A percentile compares a stretch with the other conserved stretches of the same genome.
Conservation (phyloP, 1,140 invertebrate genomes). For the Drosophila orosa region DNA sequence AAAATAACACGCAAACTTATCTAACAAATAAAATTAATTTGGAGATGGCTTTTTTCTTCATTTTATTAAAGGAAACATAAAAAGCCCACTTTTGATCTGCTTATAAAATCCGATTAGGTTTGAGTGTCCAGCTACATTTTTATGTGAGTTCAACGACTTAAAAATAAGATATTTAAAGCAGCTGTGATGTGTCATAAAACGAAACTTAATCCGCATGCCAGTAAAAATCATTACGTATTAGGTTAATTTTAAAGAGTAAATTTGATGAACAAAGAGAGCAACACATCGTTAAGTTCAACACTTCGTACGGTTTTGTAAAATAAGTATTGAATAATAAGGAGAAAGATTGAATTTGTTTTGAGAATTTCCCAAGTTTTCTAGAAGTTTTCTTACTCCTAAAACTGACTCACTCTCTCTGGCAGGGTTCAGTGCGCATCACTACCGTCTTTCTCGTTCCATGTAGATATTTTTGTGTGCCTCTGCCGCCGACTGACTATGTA, state of each 20-base stretch:
- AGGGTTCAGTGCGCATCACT: slow-evolving; percentile 22
- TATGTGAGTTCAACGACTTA: neutral
- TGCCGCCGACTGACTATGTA: neutral
- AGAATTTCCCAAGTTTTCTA: neutral
- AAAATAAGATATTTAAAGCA: neutral
- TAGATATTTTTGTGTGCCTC: neutral
- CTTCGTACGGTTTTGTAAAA: neutral
- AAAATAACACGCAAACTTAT: neutral
- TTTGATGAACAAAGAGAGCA: neutral
- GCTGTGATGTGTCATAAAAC: neutral
- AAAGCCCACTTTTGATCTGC: neutral
- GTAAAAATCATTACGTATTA: neutral
- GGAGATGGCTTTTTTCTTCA: neutral
- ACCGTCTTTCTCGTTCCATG: neutral
- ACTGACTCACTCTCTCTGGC: neutral
- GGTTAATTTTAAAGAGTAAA: neutral
- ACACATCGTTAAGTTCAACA: neutral
- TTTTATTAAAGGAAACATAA: neutral
- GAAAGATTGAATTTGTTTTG: neutral
- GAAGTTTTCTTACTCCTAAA: neutral
- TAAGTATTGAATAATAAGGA: neutral
- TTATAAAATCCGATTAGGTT: neutral
- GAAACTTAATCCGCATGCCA: neutral
- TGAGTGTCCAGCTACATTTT: neutral
- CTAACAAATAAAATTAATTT: neutral